These are phyloP conservation scores for Oriolus oriolus DNA, from an alignment of 2,113 vertebrate species.

Conservation along the genomic window DNA sequence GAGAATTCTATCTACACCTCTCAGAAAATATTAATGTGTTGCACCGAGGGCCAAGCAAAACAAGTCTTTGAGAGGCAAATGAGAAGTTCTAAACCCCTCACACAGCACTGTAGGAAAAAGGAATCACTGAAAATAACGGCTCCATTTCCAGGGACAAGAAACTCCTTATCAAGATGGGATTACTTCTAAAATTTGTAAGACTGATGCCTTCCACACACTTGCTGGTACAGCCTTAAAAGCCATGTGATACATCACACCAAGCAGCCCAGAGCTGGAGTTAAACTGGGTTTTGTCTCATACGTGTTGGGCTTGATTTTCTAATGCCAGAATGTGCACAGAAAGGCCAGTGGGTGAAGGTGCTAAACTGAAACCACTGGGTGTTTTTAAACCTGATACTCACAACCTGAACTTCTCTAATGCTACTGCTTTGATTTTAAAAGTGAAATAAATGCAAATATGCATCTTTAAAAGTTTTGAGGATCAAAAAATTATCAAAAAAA, in stretches of 20 bases:
- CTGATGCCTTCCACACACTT: background rate
- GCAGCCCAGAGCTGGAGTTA: background rate
- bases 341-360: background rate
- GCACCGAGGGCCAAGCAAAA: background rate
- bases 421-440: background rate
- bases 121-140: background rate
- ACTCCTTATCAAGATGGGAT: background rate
- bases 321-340: background rate
- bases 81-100: background rate
- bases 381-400: background rate
- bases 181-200: background rate
- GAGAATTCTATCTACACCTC: constrained; percentile 1
- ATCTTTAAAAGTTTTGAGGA: background rate
- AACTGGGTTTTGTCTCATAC: background rate
- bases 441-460: background rate
- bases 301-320: background rate
- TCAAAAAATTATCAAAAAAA: background rate
- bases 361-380: background rate
- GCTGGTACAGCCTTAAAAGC: background rate
- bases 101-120: background rate
- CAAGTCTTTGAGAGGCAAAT: background rate
- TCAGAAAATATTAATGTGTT: constrained; percentile 28
- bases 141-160: background rate
- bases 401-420: background rate
- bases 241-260: background rate